Conservation (phyloP, 2,797 vertebrate genomes). For the Podarcis lilfordi region DNA sequence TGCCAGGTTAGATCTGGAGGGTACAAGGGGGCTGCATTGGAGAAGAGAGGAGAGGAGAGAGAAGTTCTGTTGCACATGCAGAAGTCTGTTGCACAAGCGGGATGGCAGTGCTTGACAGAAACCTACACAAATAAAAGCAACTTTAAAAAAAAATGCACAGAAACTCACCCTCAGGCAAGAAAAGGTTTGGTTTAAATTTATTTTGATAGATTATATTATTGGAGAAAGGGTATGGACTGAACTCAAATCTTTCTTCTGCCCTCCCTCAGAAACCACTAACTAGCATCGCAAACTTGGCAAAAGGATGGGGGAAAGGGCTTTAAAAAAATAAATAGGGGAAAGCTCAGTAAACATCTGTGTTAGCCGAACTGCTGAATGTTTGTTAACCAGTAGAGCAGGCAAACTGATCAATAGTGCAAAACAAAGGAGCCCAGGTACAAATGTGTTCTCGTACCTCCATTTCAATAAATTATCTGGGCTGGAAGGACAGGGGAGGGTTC, state of each 20-base stretch:
- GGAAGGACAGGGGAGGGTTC: slow-evolving; percentile 68
- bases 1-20: too few species aligned
- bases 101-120: too few species aligned
- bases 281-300: slow-evolving; percentile 67
- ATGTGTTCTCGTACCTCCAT: slow-evolving; percentile 78
- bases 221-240: slow-evolving; percentile 61
- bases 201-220: slow-evolving; percentile 60
- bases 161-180: not conserved
- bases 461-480: slow-evolving; percentile 77
- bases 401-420: slow-evolving; percentile 80
- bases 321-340: slow-evolving; percentile 44
- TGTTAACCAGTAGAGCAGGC: slow-evolving; percentile 73
- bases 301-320: too few species aligned
- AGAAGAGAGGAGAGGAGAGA: not conserved
- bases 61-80: not conserved
- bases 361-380: slow-evolving; percentile 69
- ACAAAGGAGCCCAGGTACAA: slow-evolving; percentile 81
- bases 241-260: slow-evolving; percentile 57
- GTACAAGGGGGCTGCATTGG: too few species aligned
- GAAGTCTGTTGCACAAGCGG: too few species aligned
- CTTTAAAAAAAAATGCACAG: not conserved
- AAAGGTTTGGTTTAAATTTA: not conserved
- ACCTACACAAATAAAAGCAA: not conserved
- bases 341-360: slow-evolving; percentile 59
- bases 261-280: slow-evolving; percentile 71